phyloP scores from a whole-genome alignment of 2,113 vertebrate genomes.

The Onychostoma macrolepis region DNA sequence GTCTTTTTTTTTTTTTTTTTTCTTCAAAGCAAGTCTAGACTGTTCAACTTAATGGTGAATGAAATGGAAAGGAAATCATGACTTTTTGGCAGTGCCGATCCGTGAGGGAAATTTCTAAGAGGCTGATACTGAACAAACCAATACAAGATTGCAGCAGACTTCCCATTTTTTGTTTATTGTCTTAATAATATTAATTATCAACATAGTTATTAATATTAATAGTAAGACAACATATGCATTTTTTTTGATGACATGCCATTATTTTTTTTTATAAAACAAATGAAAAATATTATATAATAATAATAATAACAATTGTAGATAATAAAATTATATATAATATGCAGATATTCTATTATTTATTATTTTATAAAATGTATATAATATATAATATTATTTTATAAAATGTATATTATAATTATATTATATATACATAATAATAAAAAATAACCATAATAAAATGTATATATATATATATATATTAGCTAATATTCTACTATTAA shows the following conservation, averaged over 20 bases:
- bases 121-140: not conserved
- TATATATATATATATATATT: too few relatives aligned
- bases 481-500: too few relatives aligned
- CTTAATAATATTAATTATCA: not conserved
- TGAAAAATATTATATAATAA: not conserved
- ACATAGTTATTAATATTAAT: not conserved
- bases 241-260: not conserved
- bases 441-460: too few relatives aligned
- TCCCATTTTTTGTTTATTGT: not conserved
- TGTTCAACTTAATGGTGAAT: not conserved
- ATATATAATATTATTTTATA: too few relatives aligned
- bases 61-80: not conserved
- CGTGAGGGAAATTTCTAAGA: not conserved
- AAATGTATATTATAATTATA: too few relatives aligned
- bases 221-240: not conserved
- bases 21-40: constrained; percentile 9
- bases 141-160: not conserved
- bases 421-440: too few relatives aligned
- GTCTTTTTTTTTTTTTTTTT: not conserved
- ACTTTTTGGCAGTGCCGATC: not conserved
- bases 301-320: not conserved
- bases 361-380: too few relatives aligned
- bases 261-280: not conserved
- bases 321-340: not conserved
- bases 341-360: too few relatives aligned